Conservation (phyloP, 35 echinoderm and acorn worm species). For the Lytechinus variegatus region DNA sequence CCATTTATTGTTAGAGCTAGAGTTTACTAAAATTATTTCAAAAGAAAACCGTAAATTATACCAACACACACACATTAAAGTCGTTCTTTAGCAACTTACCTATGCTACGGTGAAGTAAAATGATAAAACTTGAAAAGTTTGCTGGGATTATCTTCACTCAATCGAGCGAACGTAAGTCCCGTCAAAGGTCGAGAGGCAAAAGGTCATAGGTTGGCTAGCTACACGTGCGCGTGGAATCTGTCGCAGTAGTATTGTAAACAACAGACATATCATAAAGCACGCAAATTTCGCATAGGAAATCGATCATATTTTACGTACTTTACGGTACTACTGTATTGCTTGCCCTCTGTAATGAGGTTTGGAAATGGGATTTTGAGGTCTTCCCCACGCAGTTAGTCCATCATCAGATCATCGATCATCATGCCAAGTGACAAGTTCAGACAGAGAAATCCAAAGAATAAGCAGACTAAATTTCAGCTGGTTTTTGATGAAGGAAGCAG, state of each 20-base stretch:
- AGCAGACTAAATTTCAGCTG: conserved; percentile 50
- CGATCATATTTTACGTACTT: background rate
- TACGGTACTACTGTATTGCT: background rate
- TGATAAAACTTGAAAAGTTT: background rate
- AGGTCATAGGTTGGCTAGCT: background rate
- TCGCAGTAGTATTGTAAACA: conserved; percentile 8
- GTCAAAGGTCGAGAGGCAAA: background rate
- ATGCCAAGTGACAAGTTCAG: conserved; percentile 54
- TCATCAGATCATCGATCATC: no score
- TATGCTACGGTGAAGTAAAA: background rate
- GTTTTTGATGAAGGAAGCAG: conserved; percentile 47
- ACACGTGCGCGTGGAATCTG: background rate
- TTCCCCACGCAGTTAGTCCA: background rate
- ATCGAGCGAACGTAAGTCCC: background rate
- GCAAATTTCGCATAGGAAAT: background rate
- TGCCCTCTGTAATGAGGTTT: background rate
- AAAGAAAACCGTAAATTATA: background rate
- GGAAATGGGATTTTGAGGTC: background rate
- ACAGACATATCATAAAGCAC: background rate
- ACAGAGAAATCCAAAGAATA: conserved; percentile 54
- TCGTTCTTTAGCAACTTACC: background rate
- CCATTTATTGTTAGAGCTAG: no score
- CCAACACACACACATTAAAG: background rate
- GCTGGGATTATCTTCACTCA: background rate
- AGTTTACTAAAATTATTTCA: background rate